Base-by-base conservation (phyloP, 2,797 vertebrate species). In the Alectoris magna region DNA sequence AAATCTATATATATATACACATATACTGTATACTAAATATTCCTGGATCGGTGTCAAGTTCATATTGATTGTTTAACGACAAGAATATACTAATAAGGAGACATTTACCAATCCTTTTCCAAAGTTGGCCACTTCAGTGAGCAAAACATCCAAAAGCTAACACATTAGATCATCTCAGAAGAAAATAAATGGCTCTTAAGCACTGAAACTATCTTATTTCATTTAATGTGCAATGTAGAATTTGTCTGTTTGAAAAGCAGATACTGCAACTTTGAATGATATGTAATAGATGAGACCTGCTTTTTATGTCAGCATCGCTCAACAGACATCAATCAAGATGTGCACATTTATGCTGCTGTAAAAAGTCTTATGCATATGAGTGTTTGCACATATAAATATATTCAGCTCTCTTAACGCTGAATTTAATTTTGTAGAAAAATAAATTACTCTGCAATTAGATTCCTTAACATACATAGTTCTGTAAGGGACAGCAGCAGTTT, bases 201-300 rank as follows among this genome's bases (percentile, higher is more conserved):
- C 39, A 72, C 9, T 12, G 26, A 81, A 92, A 95, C 94, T 91
- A 95, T 68, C 93, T 91, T 76, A 70, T 95, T 96, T 92, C 56
- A 87, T 59, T 91, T 94, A 96, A 91, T 92, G 81, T n/a, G 59
- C 26, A 27, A 78, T 91, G 55, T 1, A 51, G 55, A 91, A 49
- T 66, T 95, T 95, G 71, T 85, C 88, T 39, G 67, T 86, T 43
- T 90, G 75, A 82, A 87, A 90, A 90, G 44, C 29, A 55, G 73
- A 87, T 72, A 83, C 69, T 77, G 55, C 77, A 83, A 87, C 62
- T 87, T 79, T 71, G 86, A 87, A 76, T 94, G 90, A 64, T 91
- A 87, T 70, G 56, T 55, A 82, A 59, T 84, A 92, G 88, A 75
- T 79, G 74, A 21, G 91, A 70, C 44, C 59, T 67, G 24, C 38